phyloP scores from a whole-genome alignment of 2,888 invertebrate genomes.

The Lycaena phlaeas region DNA sequence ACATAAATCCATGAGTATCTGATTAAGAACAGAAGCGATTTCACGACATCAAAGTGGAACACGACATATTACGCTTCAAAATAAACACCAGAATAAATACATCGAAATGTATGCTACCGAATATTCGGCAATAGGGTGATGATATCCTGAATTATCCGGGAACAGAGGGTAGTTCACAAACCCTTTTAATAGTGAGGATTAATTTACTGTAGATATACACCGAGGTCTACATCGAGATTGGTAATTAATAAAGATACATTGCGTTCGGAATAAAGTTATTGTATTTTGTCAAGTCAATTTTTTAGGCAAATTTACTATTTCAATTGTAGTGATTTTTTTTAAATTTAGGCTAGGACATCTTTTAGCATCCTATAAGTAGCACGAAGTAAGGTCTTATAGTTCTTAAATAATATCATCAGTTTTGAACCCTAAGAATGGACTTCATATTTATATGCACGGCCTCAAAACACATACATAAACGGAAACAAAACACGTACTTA shows the following conservation, averaged over 20 bases:
- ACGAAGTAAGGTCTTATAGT: no score
- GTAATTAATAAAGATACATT: conserved; percentile 43
- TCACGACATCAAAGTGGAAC: conserved; percentile 73
- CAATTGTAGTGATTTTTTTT: neutral
- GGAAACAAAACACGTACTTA: conserved; percentile 25
- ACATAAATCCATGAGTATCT: conserved; percentile 63
- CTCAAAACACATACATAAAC: conserved; percentile 19
- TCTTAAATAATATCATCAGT: no score
- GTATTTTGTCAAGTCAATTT: no score
- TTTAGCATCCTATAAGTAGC: no score
- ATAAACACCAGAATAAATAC: conserved; percentile 71
- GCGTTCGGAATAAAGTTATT: neutral
- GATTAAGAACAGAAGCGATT: conserved; percentile 71
- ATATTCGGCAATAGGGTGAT: conserved; percentile 66
- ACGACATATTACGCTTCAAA: conserved; percentile 71
- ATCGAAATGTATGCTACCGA: conserved; percentile 67
- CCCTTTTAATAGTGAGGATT: conserved; percentile 61
- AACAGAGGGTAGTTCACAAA: conserved; percentile 58
- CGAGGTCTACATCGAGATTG: conserved; percentile 42
- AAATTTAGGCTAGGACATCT: no score
- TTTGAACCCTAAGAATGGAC: no score
- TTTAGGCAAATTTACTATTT: neutral
- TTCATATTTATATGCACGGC: neutral
- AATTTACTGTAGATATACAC: conserved; percentile 54
- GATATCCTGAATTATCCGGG: conserved; percentile 63